Evolutionary conservation across 2,113 vertebrate species (phyloP), one percentile per base, ranked within the genome.

Genomic region (Salminus brasiliensis): DNA sequence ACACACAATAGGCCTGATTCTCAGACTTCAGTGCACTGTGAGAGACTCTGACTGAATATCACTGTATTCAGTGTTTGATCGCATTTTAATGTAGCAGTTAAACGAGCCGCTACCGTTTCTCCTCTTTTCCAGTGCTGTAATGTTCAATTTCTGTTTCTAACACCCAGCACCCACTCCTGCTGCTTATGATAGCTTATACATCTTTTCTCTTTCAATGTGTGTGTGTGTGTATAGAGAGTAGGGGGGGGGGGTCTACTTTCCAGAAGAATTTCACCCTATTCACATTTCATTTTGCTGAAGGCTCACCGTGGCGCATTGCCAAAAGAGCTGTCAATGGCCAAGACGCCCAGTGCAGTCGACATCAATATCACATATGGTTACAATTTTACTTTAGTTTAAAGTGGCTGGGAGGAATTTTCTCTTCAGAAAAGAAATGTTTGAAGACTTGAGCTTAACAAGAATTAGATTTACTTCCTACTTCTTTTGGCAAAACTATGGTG

Each of bases 281-380:
- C 43, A 65, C 63, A 71, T 79, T 66, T 78, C 45, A 70, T 82
- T 80, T 77, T 55, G 62, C 55, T 83, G 45, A 70, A 66, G 43
- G 55, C 49, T 18, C 57, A 21, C 43, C 16, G 34, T 53, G 72
- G 49, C 57, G 21, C 41, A 3, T 43, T 59, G 80, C 70, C 81
- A 85, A 71, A 74, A 43, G 49, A 84, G 49, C 41, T 65, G 83
- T 83, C 85, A 83, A 43, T 84, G 79, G 71, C 60, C 55, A 52
- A 82, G 70, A 79, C 30, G 68, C 23, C 29, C 60, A 43, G 59
- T 72, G 39, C 79, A 63, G 68, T 41, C 39, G 9, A 65, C 76
- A 62, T 79, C 84, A 76, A 76, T 82, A 82, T 72, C 81, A 81
- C 85, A 88, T 82, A 73, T 86, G 85, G 85, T 83, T 86, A 82